Evolutionary conservation across 2,888 invertebrate species (phyloP).

Genomic region (Cylloceria caligata): DNA sequence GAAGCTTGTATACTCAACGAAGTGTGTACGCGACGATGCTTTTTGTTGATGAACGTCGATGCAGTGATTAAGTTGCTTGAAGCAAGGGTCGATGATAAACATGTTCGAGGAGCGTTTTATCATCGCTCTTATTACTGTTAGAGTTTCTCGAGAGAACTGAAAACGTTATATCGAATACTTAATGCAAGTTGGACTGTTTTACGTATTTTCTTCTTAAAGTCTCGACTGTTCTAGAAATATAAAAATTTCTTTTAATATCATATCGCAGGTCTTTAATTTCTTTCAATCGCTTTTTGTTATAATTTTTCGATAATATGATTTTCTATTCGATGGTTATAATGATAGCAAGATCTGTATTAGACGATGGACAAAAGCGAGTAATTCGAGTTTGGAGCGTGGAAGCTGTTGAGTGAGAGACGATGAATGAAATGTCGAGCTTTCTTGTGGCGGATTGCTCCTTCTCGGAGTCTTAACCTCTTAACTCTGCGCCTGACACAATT

Average conservation of each 20-base stretch:
- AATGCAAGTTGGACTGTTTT: constrained; percentile 3
- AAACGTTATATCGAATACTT: neutral
- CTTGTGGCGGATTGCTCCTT: constrained; percentile 39
- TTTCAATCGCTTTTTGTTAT: neutral
- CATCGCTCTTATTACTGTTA: constrained; percentile 2
- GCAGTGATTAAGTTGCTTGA: neutral
- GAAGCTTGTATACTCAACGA: neutral
- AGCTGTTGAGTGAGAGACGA: constrained; percentile 6
- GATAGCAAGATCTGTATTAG: constrained; percentile 1
- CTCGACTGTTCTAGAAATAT: neutral
- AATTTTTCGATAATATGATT: no score
- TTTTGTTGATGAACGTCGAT: constrained; percentile 25
- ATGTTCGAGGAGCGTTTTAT: neutral
- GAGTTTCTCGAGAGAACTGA: neutral
- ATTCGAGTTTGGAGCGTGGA: neutral
- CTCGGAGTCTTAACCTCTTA: constrained; percentile 30
- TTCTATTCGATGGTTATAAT: neutral
- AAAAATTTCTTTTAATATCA: neutral
- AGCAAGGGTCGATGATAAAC: neutral
- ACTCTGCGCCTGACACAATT: constrained; percentile 44
- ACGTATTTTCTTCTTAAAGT: neutral
- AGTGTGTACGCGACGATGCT: constrained; percentile 12
- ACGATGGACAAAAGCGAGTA: neutral
- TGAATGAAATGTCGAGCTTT: constrained; percentile 36
- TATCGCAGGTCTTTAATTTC: neutral